Base-by-base conservation (phyloP, 1,140 invertebrate genomes). In the Hestina assimilis region DNA sequence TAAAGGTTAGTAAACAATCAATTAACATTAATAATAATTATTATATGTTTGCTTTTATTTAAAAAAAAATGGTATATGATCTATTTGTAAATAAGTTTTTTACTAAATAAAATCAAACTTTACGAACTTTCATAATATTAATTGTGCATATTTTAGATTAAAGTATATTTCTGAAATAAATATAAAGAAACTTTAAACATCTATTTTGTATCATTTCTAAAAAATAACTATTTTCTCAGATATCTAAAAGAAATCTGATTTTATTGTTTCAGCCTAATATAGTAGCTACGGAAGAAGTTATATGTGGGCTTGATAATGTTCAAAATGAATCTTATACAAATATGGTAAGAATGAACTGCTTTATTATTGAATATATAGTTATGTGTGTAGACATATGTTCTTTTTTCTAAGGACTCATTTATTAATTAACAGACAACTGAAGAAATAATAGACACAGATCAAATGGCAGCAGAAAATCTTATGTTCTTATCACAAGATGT, bases 241-340 rank as follows among this genome's bases (percentile, higher is more conserved):
- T 5, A 26, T 26, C 24, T 26, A 26, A 26, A 5, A 26, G 9
- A 26, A 5, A 26, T 26, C 20, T 43, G 41, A 12, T 41, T 11
- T 45, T 38, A 52, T 56, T 59, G 47, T 73, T 78, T 90, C 89
- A 92, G 63, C 87, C 90, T 19, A 89, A 89, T 11, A 90, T 90
- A 15, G 91, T 92, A 11, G 91, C 90, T 51, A 89, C 89, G 48
- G 92, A 93, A 72, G 92, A 93, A 75, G 91, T 92, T 3, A 93
- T 93, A 76, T 92, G 91, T 77, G 90, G 89, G 9, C 78, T 93
- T 26, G 92, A 92, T 45, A 89, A 79, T 78, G 75, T 72, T 7
- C 80, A 83, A 54, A 62, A 58, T 48, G 83, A 84, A 11, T 59
- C 71, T 12, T 89, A 80, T 68, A 61, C 66, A 20, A 73, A 64